Conservation (phyloP, 1,140 invertebrate species). For the Bombus terrestris region DNA sequence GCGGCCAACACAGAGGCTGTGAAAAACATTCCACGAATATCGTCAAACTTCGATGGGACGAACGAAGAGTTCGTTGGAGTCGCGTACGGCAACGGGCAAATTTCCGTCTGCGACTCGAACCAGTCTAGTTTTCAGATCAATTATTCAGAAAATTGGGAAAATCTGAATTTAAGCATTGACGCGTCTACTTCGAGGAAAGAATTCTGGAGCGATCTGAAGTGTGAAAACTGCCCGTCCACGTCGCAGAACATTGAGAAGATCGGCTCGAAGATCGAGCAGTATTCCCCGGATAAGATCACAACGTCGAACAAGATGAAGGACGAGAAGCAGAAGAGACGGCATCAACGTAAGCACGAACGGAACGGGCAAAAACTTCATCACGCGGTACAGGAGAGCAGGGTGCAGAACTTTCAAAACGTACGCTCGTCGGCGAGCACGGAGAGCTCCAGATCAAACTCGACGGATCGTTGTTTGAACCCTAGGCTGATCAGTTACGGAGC, state of each 20-base stretch:
- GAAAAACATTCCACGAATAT: slow-evolving; percentile 72
- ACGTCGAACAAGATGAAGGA: slow-evolving; percentile 63
- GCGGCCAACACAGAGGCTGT: not conserved
- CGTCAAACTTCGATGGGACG: slow-evolving; percentile 76
- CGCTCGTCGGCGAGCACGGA: slow-evolving; percentile 72
- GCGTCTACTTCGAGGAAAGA: slow-evolving; percentile 72
- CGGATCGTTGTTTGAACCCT: slow-evolving; percentile 76
- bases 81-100: slow-evolving; percentile 78
- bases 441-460: slow-evolving; percentile 80
- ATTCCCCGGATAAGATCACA: slow-evolving; percentile 66
- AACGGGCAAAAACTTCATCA: slow-evolving; percentile 50
- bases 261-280: slow-evolving; percentile 70
- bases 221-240: slow-evolving; percentile 78
- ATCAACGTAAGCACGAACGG: slow-evolving; percentile 74
- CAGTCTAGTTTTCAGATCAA: slow-evolving; percentile 77
- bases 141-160: slow-evolving; percentile 82
- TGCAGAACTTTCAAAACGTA: slow-evolving; percentile 32
- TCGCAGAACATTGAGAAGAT: slow-evolving; percentile 75
- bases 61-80: slow-evolving; percentile 79
- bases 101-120: slow-evolving; percentile 78
- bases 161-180: slow-evolving; percentile 79
- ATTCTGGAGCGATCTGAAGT: slow-evolving; percentile 79
- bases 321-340: slow-evolving; percentile 70
- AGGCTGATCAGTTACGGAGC: slow-evolving; percentile 75
- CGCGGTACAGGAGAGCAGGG: not conserved